phyloP scores from a whole-genome alignment of 2,797 vertebrate species.

The Danio tinwini region DNA sequence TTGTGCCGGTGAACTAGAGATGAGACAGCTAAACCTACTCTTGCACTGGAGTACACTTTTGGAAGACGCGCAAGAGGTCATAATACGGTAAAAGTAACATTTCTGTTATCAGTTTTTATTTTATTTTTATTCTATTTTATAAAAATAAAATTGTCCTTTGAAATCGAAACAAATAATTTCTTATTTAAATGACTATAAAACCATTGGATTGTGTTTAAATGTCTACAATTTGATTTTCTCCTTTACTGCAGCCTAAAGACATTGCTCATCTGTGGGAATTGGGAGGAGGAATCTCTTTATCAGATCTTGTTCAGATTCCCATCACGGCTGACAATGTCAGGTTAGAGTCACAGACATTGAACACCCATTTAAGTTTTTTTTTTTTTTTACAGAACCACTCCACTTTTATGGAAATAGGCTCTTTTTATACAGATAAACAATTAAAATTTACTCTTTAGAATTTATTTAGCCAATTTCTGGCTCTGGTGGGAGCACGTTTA shows the following conservation, averaged over 20 bases:
- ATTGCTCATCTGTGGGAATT: conserved; percentile 96
- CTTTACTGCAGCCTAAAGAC: conserved; percentile 87
- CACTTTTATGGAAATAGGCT: no score
- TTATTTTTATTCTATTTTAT: not conserved
- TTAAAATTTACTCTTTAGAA: no score
- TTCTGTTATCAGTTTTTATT: not conserved
- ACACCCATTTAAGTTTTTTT: not conserved
- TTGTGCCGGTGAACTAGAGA: conserved; percentile 77
- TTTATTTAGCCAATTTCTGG: no score
- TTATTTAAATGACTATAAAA: not conserved
- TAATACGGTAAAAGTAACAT: conserved; percentile 78
- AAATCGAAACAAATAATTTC: not conserved
- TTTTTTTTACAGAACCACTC: no score
- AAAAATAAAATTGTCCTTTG: no score
- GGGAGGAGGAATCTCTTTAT: conserved; percentile 90
- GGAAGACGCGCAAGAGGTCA: conserved; percentile 89
- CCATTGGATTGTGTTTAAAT: not conserved
- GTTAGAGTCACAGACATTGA: conserved; percentile 68
- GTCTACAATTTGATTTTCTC: not conserved
- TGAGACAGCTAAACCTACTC: conserved; percentile 90
- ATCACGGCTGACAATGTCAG: conserved; percentile 82
- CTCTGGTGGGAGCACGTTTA: no score
- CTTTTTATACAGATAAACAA: no score
- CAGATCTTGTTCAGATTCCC: conserved; percentile 90
- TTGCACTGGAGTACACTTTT: conserved; percentile 95